Evolutionary conservation across 2,797 vertebrate genomes (phyloP), one percentile per base, ranked within the genome.

Genomic region (Nasua narica): DNA sequence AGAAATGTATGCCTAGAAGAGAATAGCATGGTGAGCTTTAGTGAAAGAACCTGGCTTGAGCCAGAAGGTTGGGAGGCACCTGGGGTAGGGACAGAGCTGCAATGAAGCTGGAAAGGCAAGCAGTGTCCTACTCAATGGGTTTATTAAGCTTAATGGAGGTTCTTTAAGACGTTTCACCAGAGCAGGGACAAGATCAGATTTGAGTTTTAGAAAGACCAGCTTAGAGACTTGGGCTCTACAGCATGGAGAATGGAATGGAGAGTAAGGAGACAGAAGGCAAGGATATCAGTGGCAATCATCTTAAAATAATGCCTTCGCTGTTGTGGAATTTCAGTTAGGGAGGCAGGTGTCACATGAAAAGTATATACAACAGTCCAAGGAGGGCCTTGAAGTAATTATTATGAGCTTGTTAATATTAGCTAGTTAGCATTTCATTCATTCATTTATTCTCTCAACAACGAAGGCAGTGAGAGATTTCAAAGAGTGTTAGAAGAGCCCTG

Each of bases 361-460:
- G 77, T 9, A 81, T 2, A 37, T 14, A 10, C 0, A 93, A 15
- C 9, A 67, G 70, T 92, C n/a, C 58, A 84, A 69, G 16, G 37
- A 72, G 11, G 23, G 10, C 43, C 43, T 27, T 88, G 35, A 95
- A 82, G 72, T 87, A 70, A 77, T 50, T 19, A 46, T 23, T 79
- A 74, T 25, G n/a, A 21, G 27, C 19, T 87, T 56, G 16, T 58
- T 62, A 43, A 29, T 50, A 77, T 40, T 58, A 87, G 65, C 43
- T 86, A 92, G 82, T 54, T 48, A 96, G 40, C 79, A 93, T 85
- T 90, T 95, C 43, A 56, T 87, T 95, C 48, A 46, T 83, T 87
- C 84, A 43, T 21, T 67, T 69, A 43, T 67, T 77, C 78, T 89
- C 58, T 60, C 48, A 70, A 23, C 67, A 89, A 23, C 37, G 8